These are phyloP conservation scores for Pao palembangensis DNA, from an alignment of 2,113 vertebrate genomes.

Conservation along the genomic window DNA sequence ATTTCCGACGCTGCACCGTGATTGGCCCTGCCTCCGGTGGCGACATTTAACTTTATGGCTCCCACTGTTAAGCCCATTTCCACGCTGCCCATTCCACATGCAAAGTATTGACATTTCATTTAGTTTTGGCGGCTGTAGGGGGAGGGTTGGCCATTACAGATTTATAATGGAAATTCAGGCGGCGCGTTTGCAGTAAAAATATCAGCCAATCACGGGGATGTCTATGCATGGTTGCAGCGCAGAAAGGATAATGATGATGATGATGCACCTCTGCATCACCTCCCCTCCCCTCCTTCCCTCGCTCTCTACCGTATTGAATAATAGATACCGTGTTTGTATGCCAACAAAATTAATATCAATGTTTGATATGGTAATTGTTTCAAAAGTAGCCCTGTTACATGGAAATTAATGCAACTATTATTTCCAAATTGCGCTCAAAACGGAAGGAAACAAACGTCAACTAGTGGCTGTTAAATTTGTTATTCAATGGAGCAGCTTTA, in stretches of 20 bases:
- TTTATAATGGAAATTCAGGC: slow-evolving; percentile 57
- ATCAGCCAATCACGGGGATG: slow-evolving; percentile 65
- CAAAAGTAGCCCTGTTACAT: slow-evolving; percentile 27
- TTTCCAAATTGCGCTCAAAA: slow-evolving; percentile 21
- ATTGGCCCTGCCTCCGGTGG: slow-evolving; percentile 57
- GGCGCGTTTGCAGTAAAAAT: slow-evolving; percentile 50
- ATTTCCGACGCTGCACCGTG: slow-evolving; percentile 52
- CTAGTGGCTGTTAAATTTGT: slow-evolving; percentile 38
- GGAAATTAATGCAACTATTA: slow-evolving; percentile 33
- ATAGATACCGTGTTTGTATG: slow-evolving; percentile 20
- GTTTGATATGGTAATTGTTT: slow-evolving; percentile 59
- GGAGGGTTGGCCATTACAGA: slow-evolving; percentile 60
- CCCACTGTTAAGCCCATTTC: slow-evolving; percentile 69
- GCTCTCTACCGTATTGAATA: slow-evolving; percentile 28
- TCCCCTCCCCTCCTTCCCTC: background rate
- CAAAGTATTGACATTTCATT: slow-evolving; percentile 71
- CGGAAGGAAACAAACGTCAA: background rate
- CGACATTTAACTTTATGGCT: slow-evolving; percentile 61
- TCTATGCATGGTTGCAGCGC: slow-evolving; percentile 54
- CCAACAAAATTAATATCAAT: slow-evolving; percentile 44
- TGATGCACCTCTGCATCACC: slow-evolving; percentile 59
- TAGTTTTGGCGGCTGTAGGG: slow-evolving; percentile 59
- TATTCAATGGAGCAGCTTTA: slow-evolving; percentile 61
- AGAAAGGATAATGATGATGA: slow-evolving; percentile 48
- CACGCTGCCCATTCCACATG: slow-evolving; percentile 60